Base-by-base conservation (phyloP, 2,797 vertebrate genomes). In the Dromococcyx pavoninus region DNA sequence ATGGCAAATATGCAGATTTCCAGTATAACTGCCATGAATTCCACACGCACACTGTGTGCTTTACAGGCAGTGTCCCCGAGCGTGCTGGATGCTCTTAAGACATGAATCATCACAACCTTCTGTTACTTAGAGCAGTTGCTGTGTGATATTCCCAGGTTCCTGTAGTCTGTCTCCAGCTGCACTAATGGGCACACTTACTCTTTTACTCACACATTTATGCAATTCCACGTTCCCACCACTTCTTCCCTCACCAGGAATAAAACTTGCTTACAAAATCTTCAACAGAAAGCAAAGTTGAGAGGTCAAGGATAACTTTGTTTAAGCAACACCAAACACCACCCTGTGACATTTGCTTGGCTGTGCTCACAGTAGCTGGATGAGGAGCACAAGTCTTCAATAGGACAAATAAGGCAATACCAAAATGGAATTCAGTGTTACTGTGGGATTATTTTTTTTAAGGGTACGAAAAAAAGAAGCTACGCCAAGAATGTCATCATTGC, bases 391-490 rank as follows among this genome's bases (percentile, higher is more conserved):
- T 46, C 88, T 33, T 72, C 79, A 94, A 28, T 90, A 86, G 88
- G 94, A 94, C 94, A 96, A 96, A 93, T 94, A 96, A 95, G 95
- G 95, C 88, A 96, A 94, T 76, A 74, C 64, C 86, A 86, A 91
- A 94, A 93, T 83, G 35, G 51, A 81, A 94, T 94, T 91, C 90
- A 95, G 43, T 90, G 95, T 90, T 95, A 90, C 95, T 91, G 86
- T 73, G 91, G 90, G 90, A 90, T 88, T 72, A 35, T 78, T 94
- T 94, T 87, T 94, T 62, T 81, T 86, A 77, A 83, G 88, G 50
- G 69, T 65, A 71, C 65, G 64, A 88, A 76, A 77, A 51, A 91
- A 89, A 78, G 37, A 60, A 94, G 62, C 56, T 90, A 88, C 75
- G 88, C 88, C 95, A 95, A 88, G 86, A 95, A 95, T 75, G 88